Percentiles rank a stretch among this genome's conserved stretches.
Evolutionary conservation across 2,888 invertebrate genomes (phyloP).

Genomic region (Tetranychus piercei): DNA sequence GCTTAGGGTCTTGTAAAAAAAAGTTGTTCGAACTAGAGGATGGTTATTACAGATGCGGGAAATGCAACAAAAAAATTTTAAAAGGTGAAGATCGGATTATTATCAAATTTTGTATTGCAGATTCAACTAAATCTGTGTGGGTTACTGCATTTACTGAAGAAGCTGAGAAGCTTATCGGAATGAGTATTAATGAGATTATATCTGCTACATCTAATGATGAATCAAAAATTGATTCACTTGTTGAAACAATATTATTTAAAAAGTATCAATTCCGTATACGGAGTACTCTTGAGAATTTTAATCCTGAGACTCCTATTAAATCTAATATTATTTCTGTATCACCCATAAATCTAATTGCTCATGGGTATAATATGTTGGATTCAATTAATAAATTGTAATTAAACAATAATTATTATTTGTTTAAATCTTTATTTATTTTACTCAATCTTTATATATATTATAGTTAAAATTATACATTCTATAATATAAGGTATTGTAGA

Average conservation of each 20-base stretch:
- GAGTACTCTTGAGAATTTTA: constrained; percentile 73
- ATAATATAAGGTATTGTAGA: too few species aligned
- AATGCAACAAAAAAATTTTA: constrained; percentile 65
- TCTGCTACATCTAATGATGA: constrained; percentile 34
- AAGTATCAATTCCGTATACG: constrained; percentile 63
- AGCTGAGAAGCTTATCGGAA: constrained; percentile 55
- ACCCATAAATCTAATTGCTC: constrained; percentile 55
- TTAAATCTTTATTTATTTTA: too few species aligned
- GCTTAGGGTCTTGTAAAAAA: constrained; percentile 69
- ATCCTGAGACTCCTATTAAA: constrained; percentile 66
- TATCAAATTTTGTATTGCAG: constrained; percentile 60
- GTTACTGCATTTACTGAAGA: constrained; percentile 64
- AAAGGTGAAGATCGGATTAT: constrained; percentile 70
- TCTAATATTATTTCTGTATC: constrained; percentile 49
- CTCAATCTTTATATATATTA: too few species aligned
- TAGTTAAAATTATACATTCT: too few species aligned
- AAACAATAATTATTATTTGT: too few species aligned
- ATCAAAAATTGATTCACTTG: constrained; percentile 45
- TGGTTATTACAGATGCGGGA: constrained; percentile 78
- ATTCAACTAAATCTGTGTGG: constrained; percentile 72
- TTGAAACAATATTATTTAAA: constrained; percentile 56
- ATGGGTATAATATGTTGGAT: constrained; percentile 49
- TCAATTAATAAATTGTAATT: too few species aligned
- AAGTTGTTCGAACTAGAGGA: constrained; percentile 75
- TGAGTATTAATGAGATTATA: constrained; percentile 58